Conservation (phyloP, 2,113 vertebrate species). For the Lampris incognitus region DNA sequence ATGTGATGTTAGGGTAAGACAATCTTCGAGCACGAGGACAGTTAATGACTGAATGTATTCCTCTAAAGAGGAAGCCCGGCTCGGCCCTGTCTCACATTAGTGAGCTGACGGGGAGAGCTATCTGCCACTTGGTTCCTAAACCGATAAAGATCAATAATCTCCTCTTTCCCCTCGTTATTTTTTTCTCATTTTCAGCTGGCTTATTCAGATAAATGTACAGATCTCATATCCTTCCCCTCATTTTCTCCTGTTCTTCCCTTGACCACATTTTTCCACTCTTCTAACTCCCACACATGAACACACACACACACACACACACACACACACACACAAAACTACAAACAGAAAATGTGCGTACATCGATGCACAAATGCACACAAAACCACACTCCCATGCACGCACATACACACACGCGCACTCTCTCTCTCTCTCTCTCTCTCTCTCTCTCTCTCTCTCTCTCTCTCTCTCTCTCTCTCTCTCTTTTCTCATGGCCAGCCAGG, state of each 20-base stretch:
- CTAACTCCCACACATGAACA: too few relatives aligned
- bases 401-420: too few relatives aligned
- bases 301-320: too few relatives aligned
- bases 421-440: too few relatives aligned
- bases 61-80: not conserved
- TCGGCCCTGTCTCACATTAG: not conserved
- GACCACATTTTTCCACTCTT: too few relatives aligned
- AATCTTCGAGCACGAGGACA: not conserved
- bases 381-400: too few relatives aligned
- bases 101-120: too few relatives aligned
- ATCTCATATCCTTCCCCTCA: not conserved
- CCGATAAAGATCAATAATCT: not conserved
- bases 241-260: not conserved
- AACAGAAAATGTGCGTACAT: too few relatives aligned
- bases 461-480: conserved; percentile 1
- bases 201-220: not conserved
- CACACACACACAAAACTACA: too few relatives aligned
- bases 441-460: not conserved
- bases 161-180: not conserved
- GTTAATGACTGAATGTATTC: not conserved
- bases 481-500: conserved; percentile 11
- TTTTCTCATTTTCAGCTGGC: not conserved
- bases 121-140: not conserved
- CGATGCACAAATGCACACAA: too few relatives aligned
- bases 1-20: not conserved